These are phyloP conservation scores for Stictocephala bisonia DNA, from an alignment of 2,888 invertebrate genomes.

Conservation along the genomic window DNA sequence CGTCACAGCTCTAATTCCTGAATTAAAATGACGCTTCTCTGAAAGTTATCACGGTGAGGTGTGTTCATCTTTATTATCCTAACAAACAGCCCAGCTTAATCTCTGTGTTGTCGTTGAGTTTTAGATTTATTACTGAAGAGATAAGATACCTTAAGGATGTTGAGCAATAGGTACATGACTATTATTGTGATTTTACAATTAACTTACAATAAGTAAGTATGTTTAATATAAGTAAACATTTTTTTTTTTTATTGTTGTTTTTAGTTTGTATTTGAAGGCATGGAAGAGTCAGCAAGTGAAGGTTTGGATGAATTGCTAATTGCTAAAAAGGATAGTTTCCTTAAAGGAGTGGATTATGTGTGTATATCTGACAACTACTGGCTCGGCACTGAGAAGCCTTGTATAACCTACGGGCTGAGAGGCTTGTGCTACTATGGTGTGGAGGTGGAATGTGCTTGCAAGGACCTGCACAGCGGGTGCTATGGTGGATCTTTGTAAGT, in stretches of 20 bases:
- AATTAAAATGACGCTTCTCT: too few relatives aligned
- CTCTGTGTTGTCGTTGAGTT: too few relatives aligned
- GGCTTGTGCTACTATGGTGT: slow-evolving; percentile 93
- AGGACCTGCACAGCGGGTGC: slow-evolving; percentile 96
- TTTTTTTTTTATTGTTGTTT: slow-evolving; percentile 34
- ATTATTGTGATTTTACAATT: too few relatives aligned
- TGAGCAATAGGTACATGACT: too few relatives aligned
- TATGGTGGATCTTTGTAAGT: slow-evolving; percentile 93
- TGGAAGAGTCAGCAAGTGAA: slow-evolving; percentile 98
- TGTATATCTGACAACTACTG: slow-evolving; percentile 99
- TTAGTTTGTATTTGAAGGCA: slow-evolving; percentile 94
- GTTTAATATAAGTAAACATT: too few relatives aligned
- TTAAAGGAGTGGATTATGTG: slow-evolving; percentile 88
- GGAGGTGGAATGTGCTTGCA: slow-evolving; percentile 87
- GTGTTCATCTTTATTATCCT: too few relatives aligned
- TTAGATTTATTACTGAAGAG: too few relatives aligned
- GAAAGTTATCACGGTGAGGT: too few relatives aligned
- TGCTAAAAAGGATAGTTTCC: slow-evolving; percentile 78
- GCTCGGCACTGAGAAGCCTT: slow-evolving; percentile 97
- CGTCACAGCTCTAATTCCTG: too few relatives aligned
- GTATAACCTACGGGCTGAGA: slow-evolving; percentile 95
- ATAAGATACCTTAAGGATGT: too few relatives aligned
- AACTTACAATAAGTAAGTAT: too few relatives aligned
- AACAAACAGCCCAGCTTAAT: too few relatives aligned
- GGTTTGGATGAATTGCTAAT: slow-evolving; percentile 90